A percentile compares a stretch with the other conserved stretches of the same genome.
Evolutionary conservation across 1,140 invertebrate species (phyloP).

Genomic region (Lepeophtheirus salmonis): DNA sequence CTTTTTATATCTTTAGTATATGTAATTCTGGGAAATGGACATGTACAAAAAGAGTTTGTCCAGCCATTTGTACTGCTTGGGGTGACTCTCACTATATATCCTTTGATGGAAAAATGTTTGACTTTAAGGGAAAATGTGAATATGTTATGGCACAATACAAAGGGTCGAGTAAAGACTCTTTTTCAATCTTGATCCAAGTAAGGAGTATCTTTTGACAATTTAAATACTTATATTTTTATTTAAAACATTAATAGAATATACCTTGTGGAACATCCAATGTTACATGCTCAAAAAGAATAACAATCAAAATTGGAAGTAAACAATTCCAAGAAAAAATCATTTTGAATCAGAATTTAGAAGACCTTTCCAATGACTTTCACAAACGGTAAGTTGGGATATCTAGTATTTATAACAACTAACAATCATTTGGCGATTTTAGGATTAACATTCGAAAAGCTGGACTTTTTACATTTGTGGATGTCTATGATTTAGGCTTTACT

Average conservation of each 20-base stretch:
- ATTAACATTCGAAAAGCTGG: slow-evolving; percentile 41
- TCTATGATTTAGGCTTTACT: slow-evolving; percentile 49
- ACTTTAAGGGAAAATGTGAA: slow-evolving; percentile 70
- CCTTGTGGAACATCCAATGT: slow-evolving; percentile 65
- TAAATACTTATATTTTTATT: slow-evolving; percentile 6
- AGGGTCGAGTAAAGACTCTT: slow-evolving; percentile 33
- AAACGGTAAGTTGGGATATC: too few species aligned
- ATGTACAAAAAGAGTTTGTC: slow-evolving; percentile 28
- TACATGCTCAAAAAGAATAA: slow-evolving; percentile 64
- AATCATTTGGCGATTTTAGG: slow-evolving; percentile 21
- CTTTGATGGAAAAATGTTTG: slow-evolving; percentile 59
- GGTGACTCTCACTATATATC: slow-evolving; percentile 69
- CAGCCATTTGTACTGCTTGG: slow-evolving; percentile 54
- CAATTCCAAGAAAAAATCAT: slow-evolving; percentile 39
- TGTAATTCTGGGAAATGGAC: slow-evolving; percentile 28
- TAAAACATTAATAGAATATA: slow-evolving; percentile 40
- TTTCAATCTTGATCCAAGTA: slow-evolving; percentile 47
- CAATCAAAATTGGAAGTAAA: slow-evolving; percentile 36
- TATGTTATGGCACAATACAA: slow-evolving; percentile 57
- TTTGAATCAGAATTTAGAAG: slow-evolving; percentile 31
- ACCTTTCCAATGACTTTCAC: slow-evolving; percentile 2
- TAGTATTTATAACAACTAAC: too few species aligned
- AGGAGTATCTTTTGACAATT: slow-evolving; percentile 1
- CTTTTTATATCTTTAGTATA: slow-evolving; percentile 29
- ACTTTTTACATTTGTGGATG: slow-evolving; percentile 55